A percentile compares a stretch with the other conserved stretches of the same genome.
phyloP scores from a whole-genome alignment of 2,113 vertebrate genomes.

The Dermatemys mawii region DNA sequence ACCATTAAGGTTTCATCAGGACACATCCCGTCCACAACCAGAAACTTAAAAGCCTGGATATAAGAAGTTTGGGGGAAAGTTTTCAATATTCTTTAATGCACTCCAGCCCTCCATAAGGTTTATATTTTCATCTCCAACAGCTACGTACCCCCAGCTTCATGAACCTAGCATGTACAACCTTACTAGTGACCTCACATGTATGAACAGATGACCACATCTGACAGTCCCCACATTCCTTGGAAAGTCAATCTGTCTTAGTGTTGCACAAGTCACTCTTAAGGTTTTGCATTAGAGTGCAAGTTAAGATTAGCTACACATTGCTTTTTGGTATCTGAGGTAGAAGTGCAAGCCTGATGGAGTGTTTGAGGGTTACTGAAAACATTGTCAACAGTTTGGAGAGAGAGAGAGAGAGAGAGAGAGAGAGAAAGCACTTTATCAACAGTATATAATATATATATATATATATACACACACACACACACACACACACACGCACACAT shows the following conservation, averaged over 20 bases:
- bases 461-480: no score
- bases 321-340: neutral
- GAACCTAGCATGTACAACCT: rapidly evolving
- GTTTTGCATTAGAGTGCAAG: neutral
- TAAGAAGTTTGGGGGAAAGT: neutral
- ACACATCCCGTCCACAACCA: neutral
- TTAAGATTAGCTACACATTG: neutral
- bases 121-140: neutral
- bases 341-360: neutral
- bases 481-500: no score
- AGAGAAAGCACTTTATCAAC: no score
- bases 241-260: neutral
- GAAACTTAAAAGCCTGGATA: rapidly evolving
- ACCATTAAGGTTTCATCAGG: neutral
- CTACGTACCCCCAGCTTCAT: neutral
- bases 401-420: no score
- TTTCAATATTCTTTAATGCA: neutral
- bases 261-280: neutral
- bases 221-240: neutral
- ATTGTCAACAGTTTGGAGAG: neutral
- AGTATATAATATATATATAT: no score
- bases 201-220: neutral
- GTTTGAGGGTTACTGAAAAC: neutral
- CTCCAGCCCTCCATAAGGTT: rapidly evolving
- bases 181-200: rapidly evolving